A percentile compares a stretch with the other conserved stretches of the same genome.
phyloP scores from a whole-genome alignment of 1,140 invertebrate species.

The Trypoxylus dichotomus region DNA sequence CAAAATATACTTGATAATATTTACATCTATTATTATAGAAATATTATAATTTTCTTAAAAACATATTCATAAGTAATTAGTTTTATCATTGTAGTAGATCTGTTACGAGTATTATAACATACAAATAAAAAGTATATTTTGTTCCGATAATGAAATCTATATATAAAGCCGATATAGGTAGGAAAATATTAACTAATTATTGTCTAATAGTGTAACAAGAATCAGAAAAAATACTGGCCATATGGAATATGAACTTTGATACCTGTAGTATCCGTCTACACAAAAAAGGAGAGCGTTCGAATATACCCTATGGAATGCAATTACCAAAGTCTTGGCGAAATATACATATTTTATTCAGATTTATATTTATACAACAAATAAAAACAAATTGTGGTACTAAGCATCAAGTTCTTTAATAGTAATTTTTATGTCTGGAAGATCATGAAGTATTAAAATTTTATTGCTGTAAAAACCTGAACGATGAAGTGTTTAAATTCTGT shows the following conservation, averaged over 20 bases:
- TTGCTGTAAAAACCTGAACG: no score
- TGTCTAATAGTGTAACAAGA: not conserved
- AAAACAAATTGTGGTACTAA: no score
- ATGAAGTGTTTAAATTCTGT: no score
- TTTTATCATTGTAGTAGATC: slow-evolving; percentile 3
- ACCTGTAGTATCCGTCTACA: no score
- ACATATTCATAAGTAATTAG: not conserved
- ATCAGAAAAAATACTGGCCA: slow-evolving; percentile 10
- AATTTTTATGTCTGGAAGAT: no score
- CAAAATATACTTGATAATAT: not conserved
- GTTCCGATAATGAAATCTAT: not conserved
- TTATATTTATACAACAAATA: no score
- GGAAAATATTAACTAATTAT: not conserved
- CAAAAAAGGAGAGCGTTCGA: no score
- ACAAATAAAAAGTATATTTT: slow-evolving; percentile 12
- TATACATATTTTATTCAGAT: no score
- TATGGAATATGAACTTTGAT: not conserved
- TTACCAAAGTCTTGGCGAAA: no score
- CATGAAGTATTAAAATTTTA: no score
- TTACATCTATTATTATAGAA: not conserved
- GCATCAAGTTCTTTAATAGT: no score
- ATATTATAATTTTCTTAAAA: not conserved
- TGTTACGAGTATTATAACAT: slow-evolving; percentile 5
- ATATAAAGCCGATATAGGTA: not conserved
- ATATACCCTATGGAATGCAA: no score